phyloP scores from a whole-genome alignment of 2,888 invertebrate species.

The Pterobdella sp. region DNA sequence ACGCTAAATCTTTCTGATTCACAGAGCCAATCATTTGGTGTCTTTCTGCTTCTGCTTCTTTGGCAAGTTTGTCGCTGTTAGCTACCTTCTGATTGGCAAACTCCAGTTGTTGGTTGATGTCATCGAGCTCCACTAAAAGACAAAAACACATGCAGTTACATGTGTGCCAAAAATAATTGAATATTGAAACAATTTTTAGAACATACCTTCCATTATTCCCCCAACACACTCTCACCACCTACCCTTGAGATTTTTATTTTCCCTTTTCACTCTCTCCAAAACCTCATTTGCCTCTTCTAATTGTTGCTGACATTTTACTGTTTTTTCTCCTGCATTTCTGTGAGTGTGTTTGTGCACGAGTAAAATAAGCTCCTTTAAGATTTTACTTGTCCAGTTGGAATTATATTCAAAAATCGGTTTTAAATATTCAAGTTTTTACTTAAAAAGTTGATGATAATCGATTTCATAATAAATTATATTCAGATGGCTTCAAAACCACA shows the following conservation, averaged over 20 bases:
- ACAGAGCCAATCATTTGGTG: conserved; percentile 97
- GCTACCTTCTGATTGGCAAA: conserved; percentile 99
- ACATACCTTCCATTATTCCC: too few species aligned
- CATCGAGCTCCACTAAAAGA: conserved; percentile 85
- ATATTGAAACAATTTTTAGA: too few species aligned
- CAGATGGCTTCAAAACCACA: too few species aligned
- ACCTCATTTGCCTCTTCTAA: conserved; percentile 96
- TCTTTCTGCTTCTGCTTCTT: conserved; percentile 96
- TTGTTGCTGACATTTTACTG: conserved; percentile 93
- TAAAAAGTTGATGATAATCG: too few species aligned
- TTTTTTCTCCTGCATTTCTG: conserved; percentile 95
- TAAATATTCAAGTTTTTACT: too few species aligned
- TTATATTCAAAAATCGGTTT: too few species aligned
- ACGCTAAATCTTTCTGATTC: conserved; percentile 96
- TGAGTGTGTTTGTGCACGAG: too few species aligned
- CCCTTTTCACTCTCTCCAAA: conserved; percentile 91
- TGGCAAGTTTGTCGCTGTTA: conserved; percentile 96
- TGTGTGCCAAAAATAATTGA: not conserved
- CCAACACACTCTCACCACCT: conserved; percentile 17
- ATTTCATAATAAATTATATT: too few species aligned
- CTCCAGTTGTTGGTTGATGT: conserved; percentile 95
- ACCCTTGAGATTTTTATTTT: conserved; percentile 93
- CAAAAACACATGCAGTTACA: not conserved
- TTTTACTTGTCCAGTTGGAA: too few species aligned
- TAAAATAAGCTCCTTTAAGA: too few species aligned